Evolutionary conservation across 2,113 vertebrate species (phyloP), one percentile per base, ranked within the genome.

Genomic region (Xerus inauris): DNA sequence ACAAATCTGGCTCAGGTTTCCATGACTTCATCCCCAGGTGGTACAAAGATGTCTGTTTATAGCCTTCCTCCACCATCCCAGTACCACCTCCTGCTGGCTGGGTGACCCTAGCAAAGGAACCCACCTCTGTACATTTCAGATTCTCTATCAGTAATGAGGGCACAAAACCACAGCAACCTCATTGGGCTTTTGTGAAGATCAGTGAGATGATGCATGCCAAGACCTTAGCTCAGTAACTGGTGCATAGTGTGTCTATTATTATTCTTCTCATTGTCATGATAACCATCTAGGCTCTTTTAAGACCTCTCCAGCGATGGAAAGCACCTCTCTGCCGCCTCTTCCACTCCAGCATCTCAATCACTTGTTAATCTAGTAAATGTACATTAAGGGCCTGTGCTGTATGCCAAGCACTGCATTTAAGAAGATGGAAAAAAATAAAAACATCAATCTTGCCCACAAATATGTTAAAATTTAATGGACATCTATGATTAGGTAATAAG

Each of bases 331-430:
- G 20, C 57, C 12, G 9, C 9, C 17, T 22, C 24, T 59, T 54
- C 62, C 3, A 24, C 10, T 32, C 28, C 20, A 54, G 3, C 12
- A 42, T 77, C 67, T 62, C 73, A 16, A 11, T 71, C 49, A 9
- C 79, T 79, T 88, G 30, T 87, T 94, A 96, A 91, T 62, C 87
- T 86, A 89, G 86, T 57, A 91, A 35, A 47, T 57, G 45, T 38
- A 35, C 51, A n/a, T 89, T 91, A 82, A 82, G 62, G 57, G 4
- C 40, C 62, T 24, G 22, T 24, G 22, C 69, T 59, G 35, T 54
- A 42, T 91, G 89, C 83, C 91, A 95, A 87, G 71, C 35, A 89
- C 28, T n/a, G 71, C 83, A 92, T 96, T 96, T 94, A 97, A 94
- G 64, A 28, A 88, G 35, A 92, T 89, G 14, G 14, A 3, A 77